phyloP scores from a whole-genome alignment of 1,140 invertebrate genomes.

The Brachionus rubens region DNA sequence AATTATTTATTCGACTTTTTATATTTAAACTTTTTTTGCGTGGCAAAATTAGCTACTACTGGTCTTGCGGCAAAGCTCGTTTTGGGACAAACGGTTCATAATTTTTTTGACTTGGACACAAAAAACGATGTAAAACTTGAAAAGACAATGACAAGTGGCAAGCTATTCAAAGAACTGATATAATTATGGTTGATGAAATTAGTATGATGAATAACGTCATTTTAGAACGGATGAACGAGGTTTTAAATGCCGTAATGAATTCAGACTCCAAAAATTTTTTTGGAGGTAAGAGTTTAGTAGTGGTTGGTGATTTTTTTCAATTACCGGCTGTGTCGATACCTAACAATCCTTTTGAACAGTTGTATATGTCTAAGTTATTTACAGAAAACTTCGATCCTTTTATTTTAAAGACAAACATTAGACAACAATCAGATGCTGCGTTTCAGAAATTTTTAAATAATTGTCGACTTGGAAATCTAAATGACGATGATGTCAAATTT shows the following conservation, averaged over 20 bases:
- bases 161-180: conserved; percentile 14
- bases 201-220: not conserved
- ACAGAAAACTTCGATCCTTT: not conserved
- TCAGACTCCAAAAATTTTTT: not conserved
- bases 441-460: conserved; percentile 26
- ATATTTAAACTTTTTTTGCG: not conserved
- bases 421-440: not conserved
- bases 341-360: not conserved
- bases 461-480: not conserved
- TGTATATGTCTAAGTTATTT: not conserved
- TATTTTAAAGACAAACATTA: not conserved
- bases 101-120: not conserved
- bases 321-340: not conserved
- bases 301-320: not conserved
- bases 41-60: not conserved
- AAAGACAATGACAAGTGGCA: not conserved
- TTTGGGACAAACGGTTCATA: not conserved
- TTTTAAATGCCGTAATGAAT: not conserved
- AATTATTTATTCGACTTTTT: not conserved
- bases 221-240: not conserved
- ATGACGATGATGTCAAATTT: conserved; percentile 6
- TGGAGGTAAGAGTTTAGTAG: not conserved
- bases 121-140: not conserved
- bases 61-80: not conserved
- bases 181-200: not conserved